A percentile compares a stretch with the other conserved stretches of the same genome.
Evolutionary conservation across 2,797 vertebrate species (phyloP).

Genomic region (Mormyrops attenuatus): DNA sequence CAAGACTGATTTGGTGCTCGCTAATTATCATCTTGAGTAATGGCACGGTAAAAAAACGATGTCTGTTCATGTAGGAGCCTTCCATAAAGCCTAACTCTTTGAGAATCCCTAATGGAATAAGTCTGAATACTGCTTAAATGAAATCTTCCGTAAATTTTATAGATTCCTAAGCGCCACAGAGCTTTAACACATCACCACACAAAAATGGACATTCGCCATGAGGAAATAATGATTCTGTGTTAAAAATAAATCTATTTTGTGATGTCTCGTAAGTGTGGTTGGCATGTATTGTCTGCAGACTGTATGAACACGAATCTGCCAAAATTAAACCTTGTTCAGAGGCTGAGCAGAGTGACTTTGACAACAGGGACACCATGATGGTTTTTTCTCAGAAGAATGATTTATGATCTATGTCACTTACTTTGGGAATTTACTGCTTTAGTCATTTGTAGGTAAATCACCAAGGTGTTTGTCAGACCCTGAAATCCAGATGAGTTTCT

Average conservation of each 20-base stretch:
- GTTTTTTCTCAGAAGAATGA: neutral
- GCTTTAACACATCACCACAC: neutral
- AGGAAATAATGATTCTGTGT: neutral
- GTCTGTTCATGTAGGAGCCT: neutral
- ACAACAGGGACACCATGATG: neutral
- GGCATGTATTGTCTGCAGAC: neutral
- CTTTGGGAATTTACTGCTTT: constrained; percentile 4
- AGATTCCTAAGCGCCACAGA: neutral
- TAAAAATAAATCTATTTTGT: neutral
- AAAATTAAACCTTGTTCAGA: neutral
- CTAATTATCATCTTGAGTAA: neutral
- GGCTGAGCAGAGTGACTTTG: neutral
- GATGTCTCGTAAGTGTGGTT: neutral
- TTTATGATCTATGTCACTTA: neutral
- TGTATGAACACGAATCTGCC: neutral
- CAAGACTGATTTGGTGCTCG: neutral
- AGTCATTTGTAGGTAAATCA: neutral
- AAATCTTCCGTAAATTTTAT: neutral
- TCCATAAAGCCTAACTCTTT: neutral
- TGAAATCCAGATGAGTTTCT: neutral
- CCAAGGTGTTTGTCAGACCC: neutral
- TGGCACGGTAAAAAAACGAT: neutral
- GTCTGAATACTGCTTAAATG: neutral
- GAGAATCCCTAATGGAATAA: neutral
- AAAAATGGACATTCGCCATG: neutral